A percentile compares a stretch with the other conserved stretches of the same genome.
Conservation (phyloP, 1,140 invertebrate genomes). For the Atta colombica region DNA sequence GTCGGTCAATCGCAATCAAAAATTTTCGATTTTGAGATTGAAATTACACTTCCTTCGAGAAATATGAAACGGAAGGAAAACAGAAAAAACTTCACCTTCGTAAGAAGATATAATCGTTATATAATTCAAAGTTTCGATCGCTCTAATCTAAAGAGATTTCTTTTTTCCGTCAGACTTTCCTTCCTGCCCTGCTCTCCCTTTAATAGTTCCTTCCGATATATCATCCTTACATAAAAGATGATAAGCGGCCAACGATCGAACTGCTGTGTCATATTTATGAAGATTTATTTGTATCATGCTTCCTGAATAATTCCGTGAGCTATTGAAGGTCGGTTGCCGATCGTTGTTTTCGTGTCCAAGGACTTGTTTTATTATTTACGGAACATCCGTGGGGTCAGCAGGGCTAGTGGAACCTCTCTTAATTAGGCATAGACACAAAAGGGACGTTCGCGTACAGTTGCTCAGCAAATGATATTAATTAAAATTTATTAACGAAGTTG, state of each 20-base stretch:
- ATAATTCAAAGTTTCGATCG: not conserved
- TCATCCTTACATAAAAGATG: slow-evolving; percentile 5
- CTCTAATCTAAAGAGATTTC: not conserved
- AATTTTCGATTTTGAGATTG: not conserved
- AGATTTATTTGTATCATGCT: not conserved
- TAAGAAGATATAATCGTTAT: not conserved
- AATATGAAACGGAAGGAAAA: not conserved
- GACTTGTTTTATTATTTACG: slow-evolving; percentile 64
- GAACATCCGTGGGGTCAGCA: not conserved
- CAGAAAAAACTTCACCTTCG: not conserved
- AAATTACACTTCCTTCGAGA: slow-evolving; percentile 23
- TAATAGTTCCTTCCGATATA: not conserved
- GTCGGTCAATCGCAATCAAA: not conserved
- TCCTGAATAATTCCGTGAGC: slow-evolving; percentile 56
- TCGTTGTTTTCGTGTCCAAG: slow-evolving; percentile 22
- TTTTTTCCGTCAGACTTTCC: not conserved
- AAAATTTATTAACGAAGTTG: slow-evolving; percentile 69
- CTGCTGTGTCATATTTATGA: slow-evolving; percentile 13
- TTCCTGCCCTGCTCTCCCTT: not conserved
- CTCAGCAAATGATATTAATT: slow-evolving; percentile 68
- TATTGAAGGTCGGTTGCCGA: not conserved
- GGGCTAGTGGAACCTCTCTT: slow-evolving; percentile 19
- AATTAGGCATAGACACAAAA: slow-evolving; percentile 43
- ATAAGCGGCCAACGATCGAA: slow-evolving; percentile 5
- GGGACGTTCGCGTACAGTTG: not conserved